phyloP scores from a whole-genome alignment of 2,797 vertebrate species.

The Myiotriccus ornatus region DNA sequence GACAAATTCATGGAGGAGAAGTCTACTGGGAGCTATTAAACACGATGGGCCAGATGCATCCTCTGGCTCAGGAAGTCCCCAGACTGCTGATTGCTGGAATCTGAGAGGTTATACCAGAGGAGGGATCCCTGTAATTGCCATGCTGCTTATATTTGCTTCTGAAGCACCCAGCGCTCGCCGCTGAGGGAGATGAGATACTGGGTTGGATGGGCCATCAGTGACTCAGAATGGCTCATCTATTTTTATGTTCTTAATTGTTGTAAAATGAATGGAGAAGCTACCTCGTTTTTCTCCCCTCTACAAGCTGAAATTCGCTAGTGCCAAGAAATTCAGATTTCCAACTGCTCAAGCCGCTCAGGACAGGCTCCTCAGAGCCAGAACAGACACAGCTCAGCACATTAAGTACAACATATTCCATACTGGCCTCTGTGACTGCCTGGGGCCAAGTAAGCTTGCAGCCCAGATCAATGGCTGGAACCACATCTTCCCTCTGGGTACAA shows the following conservation, averaged over 20 bases:
- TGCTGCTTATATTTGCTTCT: neutral
- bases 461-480: neutral
- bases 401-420: neutral
- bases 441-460: neutral
- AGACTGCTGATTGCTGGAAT: slow-evolving; percentile 47
- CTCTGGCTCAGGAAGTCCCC: slow-evolving; percentile 57
- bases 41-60: slow-evolving; percentile 54
- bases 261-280: neutral
- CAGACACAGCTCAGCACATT: fast-evolving
- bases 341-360: neutral
- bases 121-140: slow-evolving; percentile 38
- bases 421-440: neutral
- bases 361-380: neutral
- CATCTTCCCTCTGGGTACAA: neutral
- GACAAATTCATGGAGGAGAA: slow-evolving; percentile 31
- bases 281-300: neutral
- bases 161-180: neutral
- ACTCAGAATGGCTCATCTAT: neutral
- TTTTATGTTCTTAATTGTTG: slow-evolving; percentile 4
- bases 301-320: neutral
- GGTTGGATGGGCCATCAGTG: neutral
- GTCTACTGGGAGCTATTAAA: slow-evolving; percentile 45
- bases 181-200: neutral
- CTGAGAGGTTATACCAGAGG: slow-evolving; percentile 29
- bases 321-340: neutral